phyloP scores from a whole-genome alignment of 2,113 vertebrate species.

The Ictidomys tridecemlineatus region DNA sequence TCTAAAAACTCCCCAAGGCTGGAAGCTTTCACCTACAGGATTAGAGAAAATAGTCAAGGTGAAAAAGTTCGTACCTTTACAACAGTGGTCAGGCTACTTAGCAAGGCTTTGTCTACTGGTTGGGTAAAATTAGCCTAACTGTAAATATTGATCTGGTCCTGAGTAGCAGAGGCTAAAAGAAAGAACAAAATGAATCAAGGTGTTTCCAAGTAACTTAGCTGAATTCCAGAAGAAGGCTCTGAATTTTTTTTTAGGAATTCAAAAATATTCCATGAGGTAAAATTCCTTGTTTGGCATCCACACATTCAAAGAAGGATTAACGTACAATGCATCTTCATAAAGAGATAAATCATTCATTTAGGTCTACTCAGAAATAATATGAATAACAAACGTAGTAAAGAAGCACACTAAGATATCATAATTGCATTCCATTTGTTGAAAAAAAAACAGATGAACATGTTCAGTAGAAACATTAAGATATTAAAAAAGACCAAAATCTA shows the following conservation, averaged over 20 bases:
- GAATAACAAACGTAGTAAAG: background rate
- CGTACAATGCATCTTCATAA: background rate
- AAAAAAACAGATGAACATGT: background rate
- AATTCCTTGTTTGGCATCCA: background rate
- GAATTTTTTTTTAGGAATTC: background rate
- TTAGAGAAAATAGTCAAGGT: background rate
- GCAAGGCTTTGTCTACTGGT: background rate
- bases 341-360: background rate
- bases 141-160: background rate
- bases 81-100: background rate
- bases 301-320: background rate
- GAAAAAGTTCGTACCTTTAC: background rate
- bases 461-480: background rate
- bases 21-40: background rate
- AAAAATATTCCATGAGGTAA: background rate
- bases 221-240: background rate
- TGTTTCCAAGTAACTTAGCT: background rate
- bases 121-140: background rate
- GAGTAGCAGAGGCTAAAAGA: background rate
- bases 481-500: background rate
- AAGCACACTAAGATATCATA: background rate
- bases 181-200: background rate
- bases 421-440: slow-evolving; percentile 31
- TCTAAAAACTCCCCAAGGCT: background rate
- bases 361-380: background rate